Conservation (phyloP, 2,113 vertebrate genomes). For the Syngnathus typhle region DNA sequence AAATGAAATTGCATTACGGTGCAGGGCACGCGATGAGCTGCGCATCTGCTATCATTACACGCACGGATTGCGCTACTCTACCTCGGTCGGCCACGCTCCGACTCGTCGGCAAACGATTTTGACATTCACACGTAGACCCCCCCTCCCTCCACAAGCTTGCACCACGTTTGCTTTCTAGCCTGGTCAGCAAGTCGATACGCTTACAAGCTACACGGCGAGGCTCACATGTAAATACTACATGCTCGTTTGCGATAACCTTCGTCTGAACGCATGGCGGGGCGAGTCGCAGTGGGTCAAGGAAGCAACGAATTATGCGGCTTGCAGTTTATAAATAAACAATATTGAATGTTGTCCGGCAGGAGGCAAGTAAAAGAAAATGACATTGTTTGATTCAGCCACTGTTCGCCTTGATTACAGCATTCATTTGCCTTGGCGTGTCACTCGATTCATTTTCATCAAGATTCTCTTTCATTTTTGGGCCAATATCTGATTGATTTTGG, state of each 20-base stretch:
- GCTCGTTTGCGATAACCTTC: conserved; percentile 51
- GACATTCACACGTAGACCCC: conserved; percentile 52
- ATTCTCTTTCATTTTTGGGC: neutral
- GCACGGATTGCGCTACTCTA: conserved; percentile 52
- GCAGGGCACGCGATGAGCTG: conserved; percentile 60
- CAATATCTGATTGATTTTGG: neutral
- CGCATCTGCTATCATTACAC: conserved; percentile 68
- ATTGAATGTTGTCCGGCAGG: neutral
- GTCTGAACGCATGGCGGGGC: conserved; percentile 11
- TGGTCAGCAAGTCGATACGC: conserved; percentile 56
- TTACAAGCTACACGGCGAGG: conserved; percentile 46
- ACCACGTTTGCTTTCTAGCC: conserved; percentile 33
- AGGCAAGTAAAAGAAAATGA: neutral
- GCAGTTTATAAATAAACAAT: conserved; percentile 1
- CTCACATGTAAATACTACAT: conserved; percentile 56
- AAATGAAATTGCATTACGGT: conserved; percentile 47
- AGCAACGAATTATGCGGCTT: neutral
- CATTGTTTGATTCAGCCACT: neutral
- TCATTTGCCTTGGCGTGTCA: neutral
- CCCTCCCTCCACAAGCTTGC: conserved; percentile 6
- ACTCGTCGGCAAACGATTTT: conserved; percentile 54
- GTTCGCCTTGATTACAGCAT: neutral
- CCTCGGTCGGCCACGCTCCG: conserved; percentile 31
- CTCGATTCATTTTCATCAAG: neutral
- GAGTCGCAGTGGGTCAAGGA: conserved; percentile 4